Conservation (phyloP, 53 echinoderm and acorn worm genomes). For the Paracentrotus lividus region DNA sequence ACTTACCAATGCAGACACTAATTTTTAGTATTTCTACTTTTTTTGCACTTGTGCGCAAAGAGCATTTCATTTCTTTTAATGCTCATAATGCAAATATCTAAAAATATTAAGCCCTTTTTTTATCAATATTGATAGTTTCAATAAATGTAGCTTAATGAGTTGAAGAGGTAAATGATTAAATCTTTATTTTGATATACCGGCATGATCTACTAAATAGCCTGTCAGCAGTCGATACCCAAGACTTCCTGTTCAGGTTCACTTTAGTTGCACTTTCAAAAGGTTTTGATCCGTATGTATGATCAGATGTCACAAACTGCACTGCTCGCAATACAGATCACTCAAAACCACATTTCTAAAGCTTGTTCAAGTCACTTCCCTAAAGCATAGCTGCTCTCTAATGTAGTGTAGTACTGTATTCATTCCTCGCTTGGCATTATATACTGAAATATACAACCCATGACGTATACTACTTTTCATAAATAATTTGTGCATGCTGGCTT, state of each 20-base stretch:
- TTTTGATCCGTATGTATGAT: slow-evolving; percentile 31
- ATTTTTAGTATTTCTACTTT: too few species aligned
- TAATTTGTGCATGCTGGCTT: neutral
- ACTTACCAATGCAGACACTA: too few species aligned
- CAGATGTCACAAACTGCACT: neutral
- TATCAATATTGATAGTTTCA: neutral
- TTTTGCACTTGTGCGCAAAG: too few species aligned
- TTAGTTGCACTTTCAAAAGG: slow-evolving; percentile 15
- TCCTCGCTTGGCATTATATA: neutral
- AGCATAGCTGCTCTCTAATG: slow-evolving; percentile 13
- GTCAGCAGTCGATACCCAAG: neutral
- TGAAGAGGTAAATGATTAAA: neutral
- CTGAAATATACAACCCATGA: neutral
- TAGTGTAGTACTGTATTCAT: neutral
- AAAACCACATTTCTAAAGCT: slow-evolving; percentile 31
- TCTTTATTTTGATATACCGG: neutral
- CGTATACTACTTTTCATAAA: neutral
- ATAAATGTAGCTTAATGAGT: neutral
- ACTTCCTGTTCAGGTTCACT: neutral
- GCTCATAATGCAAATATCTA: too few species aligned
- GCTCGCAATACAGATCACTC: neutral
- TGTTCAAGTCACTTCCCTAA: neutral
- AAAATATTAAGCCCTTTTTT: too few species aligned
- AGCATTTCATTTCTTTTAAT: too few species aligned
- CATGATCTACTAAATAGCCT: neutral